Percentiles rank a stretch among this genome's conserved stretches.
These are phyloP conservation scores for Sander lucioperca DNA, from an alignment of 2,113 vertebrate genomes.

Conservation along the genomic window DNA sequence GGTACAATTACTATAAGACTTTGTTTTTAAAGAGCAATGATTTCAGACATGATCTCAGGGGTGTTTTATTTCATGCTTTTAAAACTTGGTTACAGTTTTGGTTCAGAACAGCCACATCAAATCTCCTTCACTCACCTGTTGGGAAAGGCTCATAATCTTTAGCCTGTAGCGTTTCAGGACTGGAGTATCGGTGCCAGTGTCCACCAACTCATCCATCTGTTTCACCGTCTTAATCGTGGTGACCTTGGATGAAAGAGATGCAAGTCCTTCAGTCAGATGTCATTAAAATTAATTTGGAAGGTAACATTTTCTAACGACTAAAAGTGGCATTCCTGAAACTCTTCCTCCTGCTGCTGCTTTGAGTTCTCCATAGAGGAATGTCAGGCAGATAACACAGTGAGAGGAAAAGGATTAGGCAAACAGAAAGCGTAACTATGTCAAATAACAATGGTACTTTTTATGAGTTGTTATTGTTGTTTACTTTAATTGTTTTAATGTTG, in stretches of 20 bases:
- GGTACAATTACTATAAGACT: neutral
- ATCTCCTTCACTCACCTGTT: constrained; percentile 86
- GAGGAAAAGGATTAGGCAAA: neutral
- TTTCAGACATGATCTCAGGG: neutral
- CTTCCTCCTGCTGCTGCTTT: neutral
- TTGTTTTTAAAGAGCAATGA: neutral
- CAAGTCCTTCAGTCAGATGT: constrained; percentile 22
- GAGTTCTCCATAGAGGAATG: neutral
- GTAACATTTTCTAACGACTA: neutral
- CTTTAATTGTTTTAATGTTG: neutral
- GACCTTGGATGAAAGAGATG: constrained; percentile 83
- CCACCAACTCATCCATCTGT: constrained; percentile 93
- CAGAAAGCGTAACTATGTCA: neutral
- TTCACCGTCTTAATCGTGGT: constrained; percentile 98
- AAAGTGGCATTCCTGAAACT: neutral
- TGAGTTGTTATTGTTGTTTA: neutral
- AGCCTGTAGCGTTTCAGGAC: constrained; percentile 94
- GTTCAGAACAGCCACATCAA: neutral
- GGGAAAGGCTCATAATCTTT: constrained; percentile 89
- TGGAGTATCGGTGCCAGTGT: constrained; percentile 90
- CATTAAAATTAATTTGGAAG: neutral
- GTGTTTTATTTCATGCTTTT: constrained; percentile 1
- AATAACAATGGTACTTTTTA: neutral
- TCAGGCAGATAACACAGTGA: neutral
- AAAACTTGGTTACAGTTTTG: constrained; percentile 8